Evolutionary conservation across 2,797 vertebrate genomes (phyloP), one percentile per base, ranked within the genome.

Genomic region (Botia kubotai): DNA sequence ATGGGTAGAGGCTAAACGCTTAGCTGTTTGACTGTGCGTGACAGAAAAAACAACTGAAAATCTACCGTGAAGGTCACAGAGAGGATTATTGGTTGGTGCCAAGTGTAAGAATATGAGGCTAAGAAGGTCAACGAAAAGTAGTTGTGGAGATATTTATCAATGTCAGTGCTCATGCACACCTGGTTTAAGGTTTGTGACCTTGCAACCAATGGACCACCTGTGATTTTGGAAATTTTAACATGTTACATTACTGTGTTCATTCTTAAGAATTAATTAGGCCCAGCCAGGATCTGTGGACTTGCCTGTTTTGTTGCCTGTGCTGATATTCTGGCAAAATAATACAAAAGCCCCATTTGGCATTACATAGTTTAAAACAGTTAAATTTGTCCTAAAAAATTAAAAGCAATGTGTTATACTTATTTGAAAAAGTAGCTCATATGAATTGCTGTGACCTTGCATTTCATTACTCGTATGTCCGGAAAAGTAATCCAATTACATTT

Each of bases 1-100:
- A 79, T 72, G 77, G 48, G 69, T 43, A 63, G 48, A 79, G 33
- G 33, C 69, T 79, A 72, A 72, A 65, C 21, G 21, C 69, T 79
- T 66, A 66, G 69, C 58, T 79, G 79, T 68, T 81, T 53, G 46
- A 69, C 58, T 77, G 69, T 58, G 52, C 70, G 78, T 78, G 75
- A 53, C 65, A 69, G 57, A 57, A 69, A 36, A 62, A 75, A 68
- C 43, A 29, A 50, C 26, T 8, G 16, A 81, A 69, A 75, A 63
- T 26, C 65, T 70, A 55, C 43, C 77, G 21, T 53, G 63, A 71
- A 48, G 50, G 77, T 75, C 77, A 75, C 39, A 1, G 16, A 75
- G 50, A 46, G 52, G 66, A 74, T 80, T 71, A 70, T 17, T 19
- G 57, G 50, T 13, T 33, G 36, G 39, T 19, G 55, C 17, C 8